These are phyloP conservation scores for Hedya salicella DNA, from an alignment of 2,888 invertebrate species.

Conservation along the genomic window DNA sequence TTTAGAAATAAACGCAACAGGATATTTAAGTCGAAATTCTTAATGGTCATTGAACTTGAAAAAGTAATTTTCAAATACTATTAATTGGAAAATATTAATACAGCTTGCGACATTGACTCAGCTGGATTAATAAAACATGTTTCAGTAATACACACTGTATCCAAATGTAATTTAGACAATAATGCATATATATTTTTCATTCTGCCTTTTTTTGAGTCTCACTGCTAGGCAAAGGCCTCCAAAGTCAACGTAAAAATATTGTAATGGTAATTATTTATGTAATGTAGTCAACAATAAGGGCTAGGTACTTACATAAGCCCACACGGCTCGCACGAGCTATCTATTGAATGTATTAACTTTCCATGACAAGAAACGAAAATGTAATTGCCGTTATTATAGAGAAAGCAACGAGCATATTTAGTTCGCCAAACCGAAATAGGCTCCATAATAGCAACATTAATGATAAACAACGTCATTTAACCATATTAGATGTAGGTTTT, in stretches of 20 bases:
- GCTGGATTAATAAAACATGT: background rate
- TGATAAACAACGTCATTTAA: background rate
- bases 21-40: constrained; percentile 42
- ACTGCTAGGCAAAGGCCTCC: too few species aligned
- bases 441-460: constrained; percentile 1
- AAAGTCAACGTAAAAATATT: too few species aligned
- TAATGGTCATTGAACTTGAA: constrained; percentile 7
- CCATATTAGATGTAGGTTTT: background rate
- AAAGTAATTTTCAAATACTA: constrained; percentile 24
- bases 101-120: background rate
- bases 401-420: constrained; percentile 24
- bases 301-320: background rate
- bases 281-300: background rate
- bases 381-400: constrained; percentile 32
- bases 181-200: too few species aligned
- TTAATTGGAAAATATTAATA: background rate
- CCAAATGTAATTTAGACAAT: too few species aligned
- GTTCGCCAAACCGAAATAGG: constrained; percentile 9
- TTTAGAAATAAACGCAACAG: constrained; percentile 55
- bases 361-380: constrained; percentile 16
- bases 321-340: constrained; percentile 7
- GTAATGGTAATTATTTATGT: background rate
- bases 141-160: background rate
- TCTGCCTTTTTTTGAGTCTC: too few species aligned
- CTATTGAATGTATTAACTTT: constrained; percentile 22